Base-by-base conservation (phyloP, 2,797 vertebrate species). In the Nyctibius grandis region DNA sequence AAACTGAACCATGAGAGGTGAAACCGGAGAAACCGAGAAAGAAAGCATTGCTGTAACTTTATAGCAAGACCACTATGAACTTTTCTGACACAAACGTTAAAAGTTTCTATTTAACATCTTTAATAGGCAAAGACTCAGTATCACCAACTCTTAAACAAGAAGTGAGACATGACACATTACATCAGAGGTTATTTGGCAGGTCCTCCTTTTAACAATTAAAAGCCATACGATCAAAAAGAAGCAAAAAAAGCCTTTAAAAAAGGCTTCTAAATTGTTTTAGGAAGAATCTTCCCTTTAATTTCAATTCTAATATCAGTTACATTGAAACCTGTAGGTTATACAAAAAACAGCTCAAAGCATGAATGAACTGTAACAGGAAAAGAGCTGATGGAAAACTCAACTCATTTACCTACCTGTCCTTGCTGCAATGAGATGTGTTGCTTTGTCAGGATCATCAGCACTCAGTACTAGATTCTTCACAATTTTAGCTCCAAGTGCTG, bases 351-450 rank as follows among this genome's bases (percentile, higher is more conserved):
- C 59, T 61, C 16, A 73, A 87, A 18, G 19, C 12, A 82, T 8
- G 20, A 91, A 67, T 7, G 10, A 61, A 78, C 33, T 56, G 4
- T 21, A 34, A 87, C 1, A 65, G 51, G 42, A 21, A 60, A 61
- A 76, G 73, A 65, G 13, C 13, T 34, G 36, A 21, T 14, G 9
- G 23, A 68, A 72, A 56, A 72, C 7, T 38, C 7, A 0, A 29
- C 42, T 61, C 29, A 97, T 98, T 83, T 96, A 99, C 99, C 98
- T 97, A 99, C 99, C 99, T 23, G 99, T 98, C 83, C 99, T 98
- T 4, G 99, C 99, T 15, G 99, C 99, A 38, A 99, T 98, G 59
- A 99, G 98, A 95, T 99, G 99, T 0, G 99, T 99, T 60, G 98
- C 98, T 95, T 97, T 97, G 96, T 97, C 96, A 5, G 99, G 98